These are phyloP conservation scores for Papilio machaon DNA, from an alignment of 1,140 invertebrate genomes.

Conservation along the genomic window DNA sequence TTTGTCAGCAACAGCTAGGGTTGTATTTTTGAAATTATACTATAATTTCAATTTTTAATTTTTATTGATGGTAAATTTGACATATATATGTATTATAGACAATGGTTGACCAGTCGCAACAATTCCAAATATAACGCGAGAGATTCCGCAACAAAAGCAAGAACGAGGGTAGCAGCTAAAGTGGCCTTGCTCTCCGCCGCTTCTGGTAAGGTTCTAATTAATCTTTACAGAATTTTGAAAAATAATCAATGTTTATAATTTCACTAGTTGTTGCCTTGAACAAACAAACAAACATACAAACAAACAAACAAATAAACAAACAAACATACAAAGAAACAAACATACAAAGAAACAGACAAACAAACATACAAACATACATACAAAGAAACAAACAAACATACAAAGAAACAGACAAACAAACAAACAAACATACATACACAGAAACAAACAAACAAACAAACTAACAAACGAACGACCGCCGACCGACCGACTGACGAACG, in stretches of 20 bases:
- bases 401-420: too few relatives aligned
- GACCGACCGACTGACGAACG: too few relatives aligned
- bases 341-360: too few relatives aligned
- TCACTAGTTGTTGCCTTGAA: background rate
- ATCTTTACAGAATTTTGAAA: constrained; percentile 38
- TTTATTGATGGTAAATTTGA: background rate
- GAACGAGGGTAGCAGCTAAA: constrained; percentile 93
- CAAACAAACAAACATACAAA: too few relatives aligned
- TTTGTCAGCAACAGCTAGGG: background rate
- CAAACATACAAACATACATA: too few relatives aligned
- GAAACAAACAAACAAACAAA: too few relatives aligned
- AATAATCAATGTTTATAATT: constrained; percentile 32
- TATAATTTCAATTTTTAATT: background rate
- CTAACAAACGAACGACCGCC: too few relatives aligned
- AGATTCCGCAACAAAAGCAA: constrained; percentile 85
- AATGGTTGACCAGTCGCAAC: constrained; percentile 83
- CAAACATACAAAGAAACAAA: too few relatives aligned
- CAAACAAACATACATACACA: too few relatives aligned
- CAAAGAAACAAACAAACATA: too few relatives aligned
- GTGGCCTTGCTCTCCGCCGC: constrained; percentile 90
- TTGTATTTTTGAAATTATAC: background rate
- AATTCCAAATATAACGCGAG: constrained; percentile 60
- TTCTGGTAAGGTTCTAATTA: constrained; percentile 83
- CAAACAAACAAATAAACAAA: too few relatives aligned
- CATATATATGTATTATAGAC: constrained; percentile 61